A percentile compares a stretch with the other conserved stretches of the same genome.
These are phyloP conservation scores for Entomyzon cyanotis DNA, from an alignment of 2,113 vertebrate species.

Conservation along the genomic window DNA sequence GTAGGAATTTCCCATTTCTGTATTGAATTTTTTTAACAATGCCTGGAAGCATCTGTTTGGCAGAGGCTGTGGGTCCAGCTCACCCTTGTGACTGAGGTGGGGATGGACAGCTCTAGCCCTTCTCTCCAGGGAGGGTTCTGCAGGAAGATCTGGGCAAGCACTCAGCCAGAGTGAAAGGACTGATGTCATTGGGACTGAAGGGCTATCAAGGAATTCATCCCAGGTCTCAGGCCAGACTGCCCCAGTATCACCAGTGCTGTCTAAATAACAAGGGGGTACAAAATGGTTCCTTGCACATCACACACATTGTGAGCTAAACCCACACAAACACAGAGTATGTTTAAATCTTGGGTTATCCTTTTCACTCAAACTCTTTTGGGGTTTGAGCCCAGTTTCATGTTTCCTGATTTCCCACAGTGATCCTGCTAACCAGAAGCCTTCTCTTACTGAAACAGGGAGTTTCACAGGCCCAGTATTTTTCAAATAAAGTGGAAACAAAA, in stretches of 20 bases:
- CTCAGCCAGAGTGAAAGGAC: not conserved
- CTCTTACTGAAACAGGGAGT: not conserved
- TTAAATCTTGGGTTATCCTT: not conserved
- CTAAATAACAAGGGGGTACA: not conserved
- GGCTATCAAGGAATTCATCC: not conserved
- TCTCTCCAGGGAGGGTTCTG: accelerated
- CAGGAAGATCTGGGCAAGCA: not conserved
- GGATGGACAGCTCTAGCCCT: not conserved
- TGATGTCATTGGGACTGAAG: not conserved
- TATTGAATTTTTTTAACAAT: not conserved
- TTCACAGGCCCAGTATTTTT: not conserved
- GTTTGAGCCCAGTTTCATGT: not conserved
- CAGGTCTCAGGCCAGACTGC: not conserved
- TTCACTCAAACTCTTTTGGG: not conserved
- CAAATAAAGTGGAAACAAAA: not conserved
- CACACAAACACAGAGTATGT: not conserved
- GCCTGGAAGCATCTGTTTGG: not conserved
- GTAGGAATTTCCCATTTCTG: not conserved
- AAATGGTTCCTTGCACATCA: not conserved
- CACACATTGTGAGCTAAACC: not conserved
- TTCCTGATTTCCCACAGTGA: not conserved
- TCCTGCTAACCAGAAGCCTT: not conserved
- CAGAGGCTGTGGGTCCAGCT: not conserved
- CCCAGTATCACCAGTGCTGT: accelerated
- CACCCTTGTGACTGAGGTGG: not conserved